phyloP scores from a whole-genome alignment of 1,140 invertebrate species.

The Popillia japonica region DNA sequence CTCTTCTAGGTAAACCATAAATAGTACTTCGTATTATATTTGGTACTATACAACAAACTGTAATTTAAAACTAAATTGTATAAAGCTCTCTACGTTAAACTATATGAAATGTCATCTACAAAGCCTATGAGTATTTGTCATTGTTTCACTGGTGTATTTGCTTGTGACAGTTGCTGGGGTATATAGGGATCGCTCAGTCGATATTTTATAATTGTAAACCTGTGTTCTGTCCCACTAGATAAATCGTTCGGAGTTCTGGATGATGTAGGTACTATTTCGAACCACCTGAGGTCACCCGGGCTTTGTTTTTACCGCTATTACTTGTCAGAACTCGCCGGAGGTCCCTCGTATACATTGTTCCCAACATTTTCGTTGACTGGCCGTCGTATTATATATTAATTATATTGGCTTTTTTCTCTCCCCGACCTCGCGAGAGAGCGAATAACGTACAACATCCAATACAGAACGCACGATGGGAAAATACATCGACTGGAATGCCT shows the following conservation, averaged over 20 bases:
- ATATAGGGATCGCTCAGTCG: not conserved
- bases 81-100: too few relatives aligned
- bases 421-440: conserved; percentile 4
- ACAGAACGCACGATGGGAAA: conserved; percentile 13
- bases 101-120: too few relatives aligned
- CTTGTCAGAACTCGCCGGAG: conserved; percentile 37
- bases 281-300: conserved; percentile 36
- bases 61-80: too few relatives aligned
- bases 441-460: not conserved
- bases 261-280: conserved; percentile 40
- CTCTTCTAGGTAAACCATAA: too few relatives aligned
- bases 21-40: too few relatives aligned
- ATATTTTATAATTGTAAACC: conserved; percentile 44
- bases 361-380: conserved; percentile 31
- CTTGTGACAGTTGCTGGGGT: not conserved
- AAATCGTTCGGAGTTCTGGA: conserved; percentile 37
- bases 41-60: too few relatives aligned
- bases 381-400: conserved; percentile 33
- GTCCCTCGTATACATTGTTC: conserved; percentile 37
- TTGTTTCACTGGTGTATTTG: not conserved
- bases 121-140: not conserved
- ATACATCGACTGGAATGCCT: conserved; percentile 16
- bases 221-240: conserved; percentile 42
- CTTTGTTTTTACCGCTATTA: conserved; percentile 41
- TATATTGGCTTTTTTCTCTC: conserved; percentile 30